These are phyloP conservation scores for Cryptotermes secundus DNA, from an alignment of 1,140 invertebrate species.

Conservation along the genomic window DNA sequence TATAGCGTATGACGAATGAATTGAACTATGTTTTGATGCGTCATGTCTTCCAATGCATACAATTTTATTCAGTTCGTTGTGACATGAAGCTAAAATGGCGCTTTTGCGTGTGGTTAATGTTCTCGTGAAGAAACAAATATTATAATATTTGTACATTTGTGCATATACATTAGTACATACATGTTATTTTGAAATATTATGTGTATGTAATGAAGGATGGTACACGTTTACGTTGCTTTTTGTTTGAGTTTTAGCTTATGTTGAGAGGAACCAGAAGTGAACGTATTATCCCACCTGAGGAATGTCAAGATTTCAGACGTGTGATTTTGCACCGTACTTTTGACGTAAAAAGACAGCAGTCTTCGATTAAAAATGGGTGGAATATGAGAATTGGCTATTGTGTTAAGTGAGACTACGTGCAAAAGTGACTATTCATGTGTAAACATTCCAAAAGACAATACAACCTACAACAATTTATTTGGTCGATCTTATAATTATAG, in stretches of 20 bases:
- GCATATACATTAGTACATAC: not conserved
- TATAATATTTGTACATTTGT: not conserved
- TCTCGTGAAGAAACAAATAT: conserved; percentile 26
- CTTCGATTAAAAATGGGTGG: conserved; percentile 15
- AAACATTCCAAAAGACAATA: conserved; percentile 33
- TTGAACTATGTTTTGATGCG: conserved; percentile 25
- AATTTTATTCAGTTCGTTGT: not conserved
- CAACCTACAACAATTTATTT: conserved; percentile 17
- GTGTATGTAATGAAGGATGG: not conserved
- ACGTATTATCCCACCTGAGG: conserved; percentile 31
- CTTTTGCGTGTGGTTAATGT: conserved; percentile 24
- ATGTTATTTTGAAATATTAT: not conserved
- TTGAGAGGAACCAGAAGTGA: not conserved
- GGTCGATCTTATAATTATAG: not conserved
- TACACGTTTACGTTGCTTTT: conserved; percentile 1
- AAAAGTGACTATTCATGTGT: conserved; percentile 28
- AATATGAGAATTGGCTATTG: not conserved
- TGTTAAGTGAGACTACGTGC: not conserved
- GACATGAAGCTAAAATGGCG: conserved; percentile 35
- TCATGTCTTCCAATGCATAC: not conserved
- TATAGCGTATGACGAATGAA: not conserved
- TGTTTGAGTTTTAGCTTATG: not conserved
- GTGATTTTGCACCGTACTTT: not conserved
- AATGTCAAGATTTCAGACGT: conserved; percentile 32
- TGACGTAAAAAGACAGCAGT: not conserved